These are phyloP conservation scores for Caenorhabditis inopinata DNA, from an alignment of 1,140 invertebrate species.

Conservation along the genomic window DNA sequence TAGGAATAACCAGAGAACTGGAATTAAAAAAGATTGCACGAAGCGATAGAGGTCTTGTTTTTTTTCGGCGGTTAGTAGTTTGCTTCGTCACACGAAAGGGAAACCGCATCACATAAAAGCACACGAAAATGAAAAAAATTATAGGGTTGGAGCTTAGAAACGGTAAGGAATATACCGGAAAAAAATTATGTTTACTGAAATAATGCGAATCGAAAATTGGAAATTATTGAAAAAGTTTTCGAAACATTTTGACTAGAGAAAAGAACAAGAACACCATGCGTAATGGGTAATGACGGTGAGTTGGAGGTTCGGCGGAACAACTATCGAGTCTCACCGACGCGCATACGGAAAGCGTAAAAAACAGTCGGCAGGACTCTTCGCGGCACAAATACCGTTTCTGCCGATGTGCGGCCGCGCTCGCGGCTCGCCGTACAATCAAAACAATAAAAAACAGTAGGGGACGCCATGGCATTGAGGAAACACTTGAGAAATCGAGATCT, in stretches of 20 bases:
- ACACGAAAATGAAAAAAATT: not conserved
- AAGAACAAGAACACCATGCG: not conserved
- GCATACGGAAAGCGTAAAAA: slow-evolving; percentile 29
- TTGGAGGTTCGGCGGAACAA: slow-evolving; percentile 1
- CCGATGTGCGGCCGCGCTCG: not conserved
- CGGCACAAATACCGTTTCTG: not conserved
- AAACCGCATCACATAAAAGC: slow-evolving; percentile 3
- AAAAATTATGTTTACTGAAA: no score
- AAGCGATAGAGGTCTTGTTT: slow-evolving; percentile 19
- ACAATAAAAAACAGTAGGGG: slow-evolving; percentile 13
- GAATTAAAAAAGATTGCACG: slow-evolving; percentile 23
- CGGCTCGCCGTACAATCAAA: slow-evolving; percentile 22
- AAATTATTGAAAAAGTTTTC: no score
- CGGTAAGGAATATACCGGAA: no score
- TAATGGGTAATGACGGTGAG: slow-evolving; percentile 32
- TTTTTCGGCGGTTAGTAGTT: not conserved
- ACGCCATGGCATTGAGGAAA: not conserved
- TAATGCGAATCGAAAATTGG: no score
- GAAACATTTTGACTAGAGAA: no score
- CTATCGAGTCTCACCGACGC: not conserved
- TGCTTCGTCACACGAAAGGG: not conserved
- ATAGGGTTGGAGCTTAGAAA: no score
- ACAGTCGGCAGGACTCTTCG: slow-evolving; percentile 19
- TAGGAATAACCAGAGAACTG: slow-evolving; percentile 12
- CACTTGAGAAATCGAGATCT: slow-evolving; percentile 16